These are phyloP conservation scores for Pentalonia nigronervosa DNA, from an alignment of 1,140 invertebrate species.

Conservation along the genomic window DNA sequence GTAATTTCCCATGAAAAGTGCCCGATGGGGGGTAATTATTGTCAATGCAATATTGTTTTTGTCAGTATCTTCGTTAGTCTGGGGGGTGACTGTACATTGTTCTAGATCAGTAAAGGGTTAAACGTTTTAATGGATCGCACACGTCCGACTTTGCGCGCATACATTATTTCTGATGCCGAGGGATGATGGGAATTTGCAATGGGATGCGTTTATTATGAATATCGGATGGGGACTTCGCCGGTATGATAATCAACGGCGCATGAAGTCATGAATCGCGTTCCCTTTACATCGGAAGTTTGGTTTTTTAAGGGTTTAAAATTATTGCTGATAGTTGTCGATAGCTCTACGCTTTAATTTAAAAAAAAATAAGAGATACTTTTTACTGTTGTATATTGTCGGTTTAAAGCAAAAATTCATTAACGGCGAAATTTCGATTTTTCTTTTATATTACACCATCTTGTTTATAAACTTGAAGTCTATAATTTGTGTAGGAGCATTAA, in stretches of 20 bases:
- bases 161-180: slow-evolving; percentile 53
- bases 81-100: slow-evolving; percentile 30
- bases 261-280: slow-evolving; percentile 27
- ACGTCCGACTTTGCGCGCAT: slow-evolving; percentile 47
- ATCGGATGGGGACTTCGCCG: background rate
- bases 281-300: background rate
- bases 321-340: background rate
- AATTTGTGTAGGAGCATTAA: no score
- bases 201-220: slow-evolving; percentile 31
- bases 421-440: no score
- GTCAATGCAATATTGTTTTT: slow-evolving; percentile 56
- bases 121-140: slow-evolving; percentile 55
- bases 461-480: no score
- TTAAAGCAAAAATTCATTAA: no score
- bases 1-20: slow-evolving; percentile 56
- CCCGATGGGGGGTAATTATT: slow-evolving; percentile 55
- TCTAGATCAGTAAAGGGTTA: slow-evolving; percentile 56
- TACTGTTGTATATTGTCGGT: no score
- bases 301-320: background rate
- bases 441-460: no score
- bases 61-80: slow-evolving; percentile 42
- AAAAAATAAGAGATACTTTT: background rate
- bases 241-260: slow-evolving; percentile 20
- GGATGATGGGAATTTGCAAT: slow-evolving; percentile 18
- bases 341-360: background rate